Base-by-base conservation (phyloP, 2,888 invertebrate genomes). In the Tipula lateralis region DNA sequence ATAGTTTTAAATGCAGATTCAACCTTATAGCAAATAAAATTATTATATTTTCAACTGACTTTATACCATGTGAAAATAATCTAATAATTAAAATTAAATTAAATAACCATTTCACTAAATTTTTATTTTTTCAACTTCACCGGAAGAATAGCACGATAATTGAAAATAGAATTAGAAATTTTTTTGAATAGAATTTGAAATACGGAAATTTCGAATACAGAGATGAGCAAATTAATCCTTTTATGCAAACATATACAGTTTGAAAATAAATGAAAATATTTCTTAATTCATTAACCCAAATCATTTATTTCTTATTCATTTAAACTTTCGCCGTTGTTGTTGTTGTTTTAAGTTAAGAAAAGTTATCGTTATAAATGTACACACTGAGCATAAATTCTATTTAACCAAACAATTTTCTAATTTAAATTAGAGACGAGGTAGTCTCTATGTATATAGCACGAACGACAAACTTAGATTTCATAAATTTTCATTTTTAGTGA, bases 251-350 rank as follows among this genome's bases (percentile, higher is more conserved):
- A 24, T 66, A n/a, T 50, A 12, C 3, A 39, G 13, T 13, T n/a
- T 12, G 13, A 39, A 39, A 39, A 39, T 39, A 44, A 44, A 7
- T 36, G 36, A 44, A 66, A 66, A 24, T 66, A 66, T 24, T 66
- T 66, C 66, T 66, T 66, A 66, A 66, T 50, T 50, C 44, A 66
- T 66, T 66, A 66, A 66, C 66, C 66, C 66, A 66, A 66, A 66
- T 66, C 66, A 66, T 24, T 66, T 66, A 66, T 24, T 66, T 66
- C 66, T 66, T 66, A 19, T 66, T 66, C 24, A 66, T 19, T 66
- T 19, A 24, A n/a, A n/a, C n/a, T n/a, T n/a, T n/a, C n/a, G 16
- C 24, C 24, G 66, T 19, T 66, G 44, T 44, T 44, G 50, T 50
- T 50, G 24, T 66, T 66, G 66, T 7, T 16, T 16, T 50, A 50